Evolutionary conservation across 2,888 invertebrate species (phyloP).

Genomic region (Noctua comes): DNA sequence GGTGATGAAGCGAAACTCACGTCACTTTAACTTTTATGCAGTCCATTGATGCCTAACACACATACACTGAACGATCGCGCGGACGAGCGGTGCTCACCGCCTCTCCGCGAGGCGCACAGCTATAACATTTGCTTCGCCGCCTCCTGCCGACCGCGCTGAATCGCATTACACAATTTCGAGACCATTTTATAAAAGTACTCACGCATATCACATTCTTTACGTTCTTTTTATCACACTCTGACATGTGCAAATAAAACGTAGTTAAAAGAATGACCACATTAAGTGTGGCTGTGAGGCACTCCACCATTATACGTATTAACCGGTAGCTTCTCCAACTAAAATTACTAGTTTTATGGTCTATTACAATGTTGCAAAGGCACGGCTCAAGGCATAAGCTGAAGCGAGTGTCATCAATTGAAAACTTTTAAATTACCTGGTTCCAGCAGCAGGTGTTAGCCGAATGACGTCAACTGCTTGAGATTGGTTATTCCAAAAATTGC

Average conservation of each 20-base stretch:
- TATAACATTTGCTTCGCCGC: too few relatives aligned
- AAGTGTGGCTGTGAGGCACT: slow-evolving; percentile 5
- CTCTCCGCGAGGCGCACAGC: too few relatives aligned
- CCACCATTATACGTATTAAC: slow-evolving; percentile 34
- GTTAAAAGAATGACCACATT: slow-evolving; percentile 11
- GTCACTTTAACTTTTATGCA: too few relatives aligned
- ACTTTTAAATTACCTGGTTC: neutral
- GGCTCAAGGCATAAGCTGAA: slow-evolving; percentile 16
- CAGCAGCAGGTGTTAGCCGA: neutral
- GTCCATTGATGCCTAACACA: too few relatives aligned
- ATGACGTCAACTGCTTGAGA: neutral
- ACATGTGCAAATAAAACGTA: slow-evolving; percentile 20
- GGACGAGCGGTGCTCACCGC: too few relatives aligned
- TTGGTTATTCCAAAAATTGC: neutral
- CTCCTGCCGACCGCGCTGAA: too few relatives aligned
- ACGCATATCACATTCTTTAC: neutral
- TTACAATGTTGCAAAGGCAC: slow-evolving; percentile 55
- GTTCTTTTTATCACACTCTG: neutral
- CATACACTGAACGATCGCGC: too few relatives aligned
- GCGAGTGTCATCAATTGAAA: neutral
- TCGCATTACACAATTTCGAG: too few relatives aligned
- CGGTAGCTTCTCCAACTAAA: slow-evolving; percentile 45
- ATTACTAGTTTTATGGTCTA: slow-evolving; percentile 40
- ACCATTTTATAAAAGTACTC: neutral
- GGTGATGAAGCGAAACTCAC: too few relatives aligned